phyloP scores from a whole-genome alignment of 92 coral and sea anemone species.

The Blastomussa wellsi region DNA sequence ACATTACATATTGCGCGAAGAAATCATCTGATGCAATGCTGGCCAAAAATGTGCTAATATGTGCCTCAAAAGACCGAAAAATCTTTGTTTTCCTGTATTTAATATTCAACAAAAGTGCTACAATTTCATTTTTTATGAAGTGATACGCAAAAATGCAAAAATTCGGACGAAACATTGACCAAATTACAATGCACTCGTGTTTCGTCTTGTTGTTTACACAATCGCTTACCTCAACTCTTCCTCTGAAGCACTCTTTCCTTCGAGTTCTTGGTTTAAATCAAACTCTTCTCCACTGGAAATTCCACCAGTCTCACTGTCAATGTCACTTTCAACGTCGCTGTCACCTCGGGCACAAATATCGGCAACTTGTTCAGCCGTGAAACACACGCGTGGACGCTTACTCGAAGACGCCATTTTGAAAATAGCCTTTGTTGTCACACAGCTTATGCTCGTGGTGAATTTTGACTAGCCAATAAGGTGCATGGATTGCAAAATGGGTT shows the following conservation, averaged over 20 bases:
- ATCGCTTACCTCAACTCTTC: background rate
- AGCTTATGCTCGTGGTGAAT: background rate
- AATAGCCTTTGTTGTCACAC: background rate
- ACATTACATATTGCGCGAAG: background rate
- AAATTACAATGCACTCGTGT: background rate
- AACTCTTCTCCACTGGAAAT: conserved; percentile 40
- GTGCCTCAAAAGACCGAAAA: too few species aligned
- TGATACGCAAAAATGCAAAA: background rate
- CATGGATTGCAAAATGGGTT: background rate
- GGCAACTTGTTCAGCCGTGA: background rate
- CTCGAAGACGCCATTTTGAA: conserved; percentile 5
- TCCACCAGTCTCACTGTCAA: conserved; percentile 35
- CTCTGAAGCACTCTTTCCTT: conserved; percentile 3
- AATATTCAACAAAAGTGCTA: background rate
- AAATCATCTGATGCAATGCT: background rate
- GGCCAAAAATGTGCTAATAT: background rate
- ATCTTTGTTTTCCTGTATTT: background rate
- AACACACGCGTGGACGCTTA: background rate
- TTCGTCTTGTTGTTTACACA: background rate
- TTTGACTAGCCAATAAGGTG: background rate
- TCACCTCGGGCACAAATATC: background rate
- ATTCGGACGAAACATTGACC: background rate
- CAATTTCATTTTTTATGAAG: conserved; percentile 35
- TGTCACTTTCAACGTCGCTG: conserved; percentile 26
- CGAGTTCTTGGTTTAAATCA: conserved; percentile 27